These are phyloP conservation scores for Subacronicta megacephala DNA, from an alignment of 2,888 invertebrate species.

Conservation along the genomic window DNA sequence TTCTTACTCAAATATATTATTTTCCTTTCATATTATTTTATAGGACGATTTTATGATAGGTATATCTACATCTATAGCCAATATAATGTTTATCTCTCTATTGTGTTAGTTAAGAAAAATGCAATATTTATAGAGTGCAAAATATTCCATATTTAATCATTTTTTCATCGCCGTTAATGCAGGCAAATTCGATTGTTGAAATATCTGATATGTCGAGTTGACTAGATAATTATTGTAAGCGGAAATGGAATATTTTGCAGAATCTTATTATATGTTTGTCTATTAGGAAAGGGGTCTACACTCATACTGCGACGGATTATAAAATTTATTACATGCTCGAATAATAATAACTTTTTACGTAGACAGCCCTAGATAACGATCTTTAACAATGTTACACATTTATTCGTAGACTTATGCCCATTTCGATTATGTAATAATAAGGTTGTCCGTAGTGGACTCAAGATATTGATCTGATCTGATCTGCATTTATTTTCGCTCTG, in stretches of 20 bases:
- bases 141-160: conserved; percentile 43
- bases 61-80: conserved; percentile 57
- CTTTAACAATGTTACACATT: conserved; percentile 5
- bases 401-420: conserved; percentile 15
- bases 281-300: conserved; percentile 7
- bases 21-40: conserved; percentile 54
- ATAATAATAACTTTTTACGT: conserved; percentile 2
- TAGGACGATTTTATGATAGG: conserved; percentile 57
- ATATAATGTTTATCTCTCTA: conserved; percentile 59
- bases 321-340: conserved; percentile 6
- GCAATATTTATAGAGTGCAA: conserved; percentile 50
- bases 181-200: neutral
- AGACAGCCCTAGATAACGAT: conserved; percentile 3
- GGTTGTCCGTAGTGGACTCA: conserved; percentile 54
- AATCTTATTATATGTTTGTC: conserved; percentile 32
- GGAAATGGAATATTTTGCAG: conserved; percentile 32
- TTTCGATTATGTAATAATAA: conserved; percentile 31
- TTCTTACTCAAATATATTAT: conserved; percentile 61
- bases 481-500: conserved; percentile 53
- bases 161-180: neutral
- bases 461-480: conserved; percentile 53
- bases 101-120: conserved; percentile 59
- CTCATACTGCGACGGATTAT: neutral
- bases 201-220: conserved; percentile 5
- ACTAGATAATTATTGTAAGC: conserved; percentile 6